Evolutionary conservation across 2,113 vertebrate genomes (phyloP).

Genomic region (Cricetomys ansorgei): DNA sequence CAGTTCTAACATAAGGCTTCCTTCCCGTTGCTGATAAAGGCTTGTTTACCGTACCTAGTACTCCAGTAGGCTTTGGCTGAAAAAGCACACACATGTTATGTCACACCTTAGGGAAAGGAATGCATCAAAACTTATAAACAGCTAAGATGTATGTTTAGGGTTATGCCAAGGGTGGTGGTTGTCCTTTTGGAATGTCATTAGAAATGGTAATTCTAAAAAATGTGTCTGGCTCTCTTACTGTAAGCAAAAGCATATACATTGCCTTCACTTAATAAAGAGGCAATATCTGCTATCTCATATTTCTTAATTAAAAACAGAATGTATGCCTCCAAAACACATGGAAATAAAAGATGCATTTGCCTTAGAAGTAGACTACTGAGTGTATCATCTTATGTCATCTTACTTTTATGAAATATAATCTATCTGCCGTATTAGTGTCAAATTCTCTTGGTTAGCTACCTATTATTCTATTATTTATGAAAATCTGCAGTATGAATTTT

Average conservation of each 20-base stretch:
- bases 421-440: not conserved
- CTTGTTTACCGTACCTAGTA: conserved; percentile 96
- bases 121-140: conserved; percentile 15
- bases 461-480: not conserved
- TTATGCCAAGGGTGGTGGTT: not conserved
- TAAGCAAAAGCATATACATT: not conserved
- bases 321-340: not conserved
- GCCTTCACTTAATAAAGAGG: not conserved
- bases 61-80: conserved; percentile 95
- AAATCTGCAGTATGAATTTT: conserved; percentile 14
- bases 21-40: conserved; percentile 95
- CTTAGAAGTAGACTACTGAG: conserved; percentile 24
- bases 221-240: not conserved
- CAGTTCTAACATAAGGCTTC: conserved; percentile 92
- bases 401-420: conserved; percentile 13
- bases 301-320: conserved; percentile 48
- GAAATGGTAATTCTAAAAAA: conserved; percentile 52
- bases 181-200: not conserved
- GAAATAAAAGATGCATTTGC: not conserved
- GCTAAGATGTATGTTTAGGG: not conserved
- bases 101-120: conserved; percentile 50
- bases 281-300: conserved; percentile 1
- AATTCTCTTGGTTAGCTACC: not conserved
- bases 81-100: conserved; percentile 36
- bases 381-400: not conserved